A percentile compares a stretch with the other conserved stretches of the same genome.
These are phyloP conservation scores for Oceanodroma tethys DNA, from an alignment of 2,113 vertebrate genomes.

Conservation along the genomic window DNA sequence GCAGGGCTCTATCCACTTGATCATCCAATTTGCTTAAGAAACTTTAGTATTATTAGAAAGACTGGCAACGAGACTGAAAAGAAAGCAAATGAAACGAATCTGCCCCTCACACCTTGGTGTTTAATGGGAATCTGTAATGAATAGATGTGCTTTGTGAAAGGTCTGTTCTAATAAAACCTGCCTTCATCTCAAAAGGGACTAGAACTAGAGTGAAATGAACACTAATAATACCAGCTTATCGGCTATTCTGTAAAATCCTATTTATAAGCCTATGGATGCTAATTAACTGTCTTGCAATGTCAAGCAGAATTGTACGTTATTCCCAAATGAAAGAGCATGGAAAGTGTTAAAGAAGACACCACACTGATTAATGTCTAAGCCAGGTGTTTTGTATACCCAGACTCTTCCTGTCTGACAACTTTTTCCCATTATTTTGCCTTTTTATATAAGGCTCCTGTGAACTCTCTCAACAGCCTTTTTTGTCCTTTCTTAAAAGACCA, in stretches of 20 bases:
- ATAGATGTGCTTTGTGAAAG: not conserved
- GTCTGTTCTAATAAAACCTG: not conserved
- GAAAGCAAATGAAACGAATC: not conserved
- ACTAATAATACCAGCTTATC: slow-evolving; percentile 3
- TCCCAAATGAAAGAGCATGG: not conserved
- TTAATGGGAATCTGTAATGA: not conserved
- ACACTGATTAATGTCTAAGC: not conserved
- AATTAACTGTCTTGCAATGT: not conserved
- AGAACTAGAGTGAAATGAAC: not conserved
- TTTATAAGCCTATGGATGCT: slow-evolving; percentile 13
- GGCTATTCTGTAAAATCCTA: not conserved
- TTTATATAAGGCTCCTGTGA: not conserved
- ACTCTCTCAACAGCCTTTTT: not conserved
- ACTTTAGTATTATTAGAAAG: not conserved
- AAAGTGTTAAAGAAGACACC: not conserved
- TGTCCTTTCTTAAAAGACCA: not conserved
- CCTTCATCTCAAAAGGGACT: not conserved
- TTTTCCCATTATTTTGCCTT: not conserved
- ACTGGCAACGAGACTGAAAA: not conserved
- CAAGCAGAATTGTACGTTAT: not conserved
- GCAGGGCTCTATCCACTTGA: not conserved
- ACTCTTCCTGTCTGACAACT: not conserved
- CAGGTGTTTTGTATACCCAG: not conserved
- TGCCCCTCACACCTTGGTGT: not conserved
- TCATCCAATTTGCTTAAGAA: not conserved